These are phyloP conservation scores for Lithophane ornitopus DNA, from an alignment of 2,888 invertebrate species.

Conservation along the genomic window DNA sequence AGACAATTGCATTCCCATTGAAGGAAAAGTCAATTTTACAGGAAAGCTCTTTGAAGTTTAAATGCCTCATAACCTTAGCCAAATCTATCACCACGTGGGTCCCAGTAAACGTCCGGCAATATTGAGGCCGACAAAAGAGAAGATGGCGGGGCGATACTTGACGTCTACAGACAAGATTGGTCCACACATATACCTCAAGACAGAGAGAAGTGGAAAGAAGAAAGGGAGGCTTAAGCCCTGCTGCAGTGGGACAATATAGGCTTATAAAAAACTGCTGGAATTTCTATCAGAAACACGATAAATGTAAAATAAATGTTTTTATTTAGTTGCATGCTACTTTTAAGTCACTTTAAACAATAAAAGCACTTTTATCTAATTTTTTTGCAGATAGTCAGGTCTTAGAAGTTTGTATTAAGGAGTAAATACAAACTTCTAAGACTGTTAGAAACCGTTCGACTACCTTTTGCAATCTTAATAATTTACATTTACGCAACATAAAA, in stretches of 20 bases:
- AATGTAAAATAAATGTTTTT: not conserved
- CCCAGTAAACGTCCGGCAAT: too few species aligned
- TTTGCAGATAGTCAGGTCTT: not conserved
- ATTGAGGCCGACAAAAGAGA: too few species aligned
- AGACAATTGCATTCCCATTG: not conserved
- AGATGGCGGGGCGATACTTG: too few species aligned
- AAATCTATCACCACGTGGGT: too few species aligned
- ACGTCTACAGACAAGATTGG: too few species aligned
- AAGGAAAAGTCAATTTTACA: not conserved
- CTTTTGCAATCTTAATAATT: constrained; percentile 3
- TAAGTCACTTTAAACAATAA: not conserved
- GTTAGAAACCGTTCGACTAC: not conserved
- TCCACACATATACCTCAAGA: too few species aligned
- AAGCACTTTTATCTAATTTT: not conserved
- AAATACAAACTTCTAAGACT: constrained; percentile 1
- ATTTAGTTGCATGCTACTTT: not conserved
- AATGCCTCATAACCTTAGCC: not conserved
- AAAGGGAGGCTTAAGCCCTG: too few species aligned
- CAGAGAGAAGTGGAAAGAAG: too few species aligned
- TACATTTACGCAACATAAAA: constrained; percentile 42
- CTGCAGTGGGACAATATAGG: too few species aligned
- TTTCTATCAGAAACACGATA: not conserved
- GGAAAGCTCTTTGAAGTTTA: not conserved
- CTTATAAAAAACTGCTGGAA: too few species aligned
- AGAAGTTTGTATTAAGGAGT: not conserved